Conservation (phyloP, 2,113 vertebrate genomes). For the Rhinogobius similis region DNA sequence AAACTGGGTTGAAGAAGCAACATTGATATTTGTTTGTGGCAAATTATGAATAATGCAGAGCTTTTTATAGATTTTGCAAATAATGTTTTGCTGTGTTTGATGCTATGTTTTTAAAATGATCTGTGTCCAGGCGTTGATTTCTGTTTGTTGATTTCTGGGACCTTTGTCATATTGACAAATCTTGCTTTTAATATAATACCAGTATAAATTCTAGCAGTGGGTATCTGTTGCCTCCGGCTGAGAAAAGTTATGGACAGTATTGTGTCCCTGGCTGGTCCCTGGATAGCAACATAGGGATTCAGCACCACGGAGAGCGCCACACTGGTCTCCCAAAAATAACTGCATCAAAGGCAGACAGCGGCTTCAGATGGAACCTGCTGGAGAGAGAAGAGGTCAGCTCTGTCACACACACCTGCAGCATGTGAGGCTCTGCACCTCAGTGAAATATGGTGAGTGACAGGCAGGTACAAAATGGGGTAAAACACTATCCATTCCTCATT, state of each 20-base stretch:
- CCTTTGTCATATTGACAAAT: background rate
- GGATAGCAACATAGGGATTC: background rate
- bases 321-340: conserved; percentile 5
- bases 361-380: background rate
- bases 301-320: conserved; percentile 9
- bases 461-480: background rate
- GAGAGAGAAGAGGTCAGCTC: background rate
- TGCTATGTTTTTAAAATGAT: background rate
- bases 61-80: background rate
- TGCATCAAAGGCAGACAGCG: background rate
- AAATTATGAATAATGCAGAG: background rate
- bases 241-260: background rate
- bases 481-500: background rate
- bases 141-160: background rate
- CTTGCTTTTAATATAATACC: background rate
- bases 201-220: conserved; percentile 5
- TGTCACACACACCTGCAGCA: conserved; percentile 3
- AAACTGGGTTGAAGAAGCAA: background rate
- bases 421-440: background rate
- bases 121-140: background rate
- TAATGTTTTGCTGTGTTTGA: background rate
- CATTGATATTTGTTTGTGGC: background rate
- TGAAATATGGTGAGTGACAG: background rate
- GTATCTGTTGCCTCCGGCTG: background rate
- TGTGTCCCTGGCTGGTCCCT: background rate